A percentile compares a stretch with the other conserved stretches of the same genome.
phyloP scores from a whole-genome alignment of 2,113 vertebrate genomes.

The Thinocorus orbignyianus region DNA sequence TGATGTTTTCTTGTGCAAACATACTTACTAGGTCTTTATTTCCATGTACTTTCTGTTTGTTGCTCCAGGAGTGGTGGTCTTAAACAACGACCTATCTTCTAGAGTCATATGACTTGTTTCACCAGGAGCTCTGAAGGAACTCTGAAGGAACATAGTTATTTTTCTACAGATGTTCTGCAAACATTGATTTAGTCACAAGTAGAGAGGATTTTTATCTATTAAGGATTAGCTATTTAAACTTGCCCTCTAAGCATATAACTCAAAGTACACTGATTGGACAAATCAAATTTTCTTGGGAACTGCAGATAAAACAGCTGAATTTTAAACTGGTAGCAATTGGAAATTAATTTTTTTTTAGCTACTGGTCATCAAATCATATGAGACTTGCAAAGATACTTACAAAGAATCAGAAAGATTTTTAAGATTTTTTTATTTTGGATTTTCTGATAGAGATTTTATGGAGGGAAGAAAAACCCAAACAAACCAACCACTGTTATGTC shows the following conservation, averaged over 20 bases:
- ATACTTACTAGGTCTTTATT: not conserved
- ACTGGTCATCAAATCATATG: not conserved
- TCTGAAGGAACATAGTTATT: not conserved
- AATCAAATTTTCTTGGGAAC: not conserved
- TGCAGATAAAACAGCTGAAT: not conserved
- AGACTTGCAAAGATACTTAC: not conserved
- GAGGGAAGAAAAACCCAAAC: fast-evolving
- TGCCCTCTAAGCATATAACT: not conserved
- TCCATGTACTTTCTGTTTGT: not conserved
- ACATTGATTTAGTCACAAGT: not conserved
- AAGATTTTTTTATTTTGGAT: not conserved
- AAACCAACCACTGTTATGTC: not conserved
- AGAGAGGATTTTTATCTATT: not conserved
- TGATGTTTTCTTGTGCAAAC: not conserved
- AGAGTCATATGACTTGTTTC: not conserved
- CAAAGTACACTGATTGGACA: not conserved
- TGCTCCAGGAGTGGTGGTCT: not conserved
- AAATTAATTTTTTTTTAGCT: not conserved
- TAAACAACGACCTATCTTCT: not conserved
- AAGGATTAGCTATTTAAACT: not conserved
- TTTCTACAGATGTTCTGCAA: not conserved
- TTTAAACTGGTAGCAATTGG: not conserved
- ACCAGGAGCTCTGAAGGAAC: not conserved
- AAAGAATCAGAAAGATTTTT: not conserved
- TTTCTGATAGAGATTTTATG: not conserved